phyloP scores from a whole-genome alignment of 1,140 invertebrate species.

The Gonioctena quinquepunctata region DNA sequence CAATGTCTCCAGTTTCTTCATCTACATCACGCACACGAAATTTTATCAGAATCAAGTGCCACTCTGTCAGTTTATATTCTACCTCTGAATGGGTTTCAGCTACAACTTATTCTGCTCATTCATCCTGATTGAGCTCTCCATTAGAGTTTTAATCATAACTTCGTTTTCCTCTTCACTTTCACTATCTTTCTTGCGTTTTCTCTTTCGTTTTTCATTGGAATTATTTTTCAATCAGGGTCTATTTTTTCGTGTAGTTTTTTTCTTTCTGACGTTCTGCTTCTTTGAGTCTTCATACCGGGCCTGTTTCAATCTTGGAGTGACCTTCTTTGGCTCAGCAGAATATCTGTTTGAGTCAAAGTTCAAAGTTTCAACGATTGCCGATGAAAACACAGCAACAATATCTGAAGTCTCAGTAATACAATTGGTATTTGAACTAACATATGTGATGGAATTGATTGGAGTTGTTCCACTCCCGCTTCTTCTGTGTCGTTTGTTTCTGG shows the following conservation, averaged over 20 bases:
- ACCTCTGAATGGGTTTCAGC: neutral
- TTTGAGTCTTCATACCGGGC: neutral
- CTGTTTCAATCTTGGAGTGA: neutral
- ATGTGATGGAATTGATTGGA: neutral
- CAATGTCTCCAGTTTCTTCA: constrained; percentile 12
- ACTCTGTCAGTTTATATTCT: neutral
- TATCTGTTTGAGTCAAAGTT: neutral
- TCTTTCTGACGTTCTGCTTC: neutral
- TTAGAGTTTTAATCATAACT: neutral
- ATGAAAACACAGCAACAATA: neutral
- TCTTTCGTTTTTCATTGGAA: neutral
- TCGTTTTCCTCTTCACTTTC: neutral
- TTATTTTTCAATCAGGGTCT: neutral
- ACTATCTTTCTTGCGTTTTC: neutral
- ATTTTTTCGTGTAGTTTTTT: constrained; percentile 3
- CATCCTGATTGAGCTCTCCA: neutral
- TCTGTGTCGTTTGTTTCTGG: neutral
- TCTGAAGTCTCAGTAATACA: neutral
- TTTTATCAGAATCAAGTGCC: neutral
- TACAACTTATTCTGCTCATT: neutral
- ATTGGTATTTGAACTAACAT: neutral
- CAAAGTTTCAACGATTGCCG: neutral
- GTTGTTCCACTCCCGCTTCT: neutral
- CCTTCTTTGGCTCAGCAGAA: neutral
- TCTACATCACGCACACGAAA: constrained; percentile 2